Conservation (phyloP, 2,113 vertebrate species). For the Cyphomyrus plagiostoma region DNA sequence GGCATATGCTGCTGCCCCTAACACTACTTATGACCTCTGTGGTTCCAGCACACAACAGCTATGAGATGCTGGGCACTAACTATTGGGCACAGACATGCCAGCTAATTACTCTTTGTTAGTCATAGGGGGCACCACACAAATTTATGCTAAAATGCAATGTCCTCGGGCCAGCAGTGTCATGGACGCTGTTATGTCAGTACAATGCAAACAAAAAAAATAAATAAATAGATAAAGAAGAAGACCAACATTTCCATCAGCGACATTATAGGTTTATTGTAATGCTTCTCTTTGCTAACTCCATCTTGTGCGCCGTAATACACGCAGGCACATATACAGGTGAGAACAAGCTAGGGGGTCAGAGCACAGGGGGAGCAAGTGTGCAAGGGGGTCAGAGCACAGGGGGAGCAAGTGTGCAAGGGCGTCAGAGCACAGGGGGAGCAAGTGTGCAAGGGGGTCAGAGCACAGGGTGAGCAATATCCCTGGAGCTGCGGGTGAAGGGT, state of each 20-base stretch:
- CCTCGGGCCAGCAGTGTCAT: background rate
- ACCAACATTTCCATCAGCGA: background rate
- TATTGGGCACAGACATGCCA: background rate
- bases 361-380: background rate
- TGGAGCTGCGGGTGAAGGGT: no score
- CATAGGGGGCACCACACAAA: background rate
- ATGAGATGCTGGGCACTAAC: background rate
- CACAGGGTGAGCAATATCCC: no score
- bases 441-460: no score
- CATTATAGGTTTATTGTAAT: background rate
- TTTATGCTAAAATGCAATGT: background rate
- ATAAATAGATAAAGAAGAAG: background rate
- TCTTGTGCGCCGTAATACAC: background rate
- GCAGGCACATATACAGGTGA: background rate
- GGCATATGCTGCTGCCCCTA: background rate
- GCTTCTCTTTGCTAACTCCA: background rate
- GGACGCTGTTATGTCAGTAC: background rate
- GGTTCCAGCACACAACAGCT: background rate
- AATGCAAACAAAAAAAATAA: background rate
- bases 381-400: no score
- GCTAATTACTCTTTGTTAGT: background rate
- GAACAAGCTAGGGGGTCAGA: background rate
- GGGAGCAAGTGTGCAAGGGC: no score
- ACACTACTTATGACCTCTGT: background rate
- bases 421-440: no score